phyloP scores from a whole-genome alignment of 2,113 vertebrate genomes.

The Dipodomys merriami region DNA sequence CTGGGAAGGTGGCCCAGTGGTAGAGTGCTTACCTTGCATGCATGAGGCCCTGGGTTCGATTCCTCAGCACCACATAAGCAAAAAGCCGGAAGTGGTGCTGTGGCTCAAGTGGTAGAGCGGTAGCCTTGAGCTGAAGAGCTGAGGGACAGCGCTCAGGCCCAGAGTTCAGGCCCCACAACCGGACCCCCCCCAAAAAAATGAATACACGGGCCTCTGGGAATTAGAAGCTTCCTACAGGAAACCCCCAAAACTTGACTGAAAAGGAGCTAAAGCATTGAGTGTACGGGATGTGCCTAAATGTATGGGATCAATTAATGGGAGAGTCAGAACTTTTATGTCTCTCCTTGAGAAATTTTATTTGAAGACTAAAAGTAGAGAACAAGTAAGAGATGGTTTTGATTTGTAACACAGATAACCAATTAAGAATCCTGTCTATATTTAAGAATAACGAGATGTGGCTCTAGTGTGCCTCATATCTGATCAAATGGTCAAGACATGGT shows the following conservation, averaged over 20 bases:
- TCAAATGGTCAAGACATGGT: background rate
- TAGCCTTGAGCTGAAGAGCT: too few relatives aligned
- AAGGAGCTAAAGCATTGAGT: background rate
- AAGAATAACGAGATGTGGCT: background rate
- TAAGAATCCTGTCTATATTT: conserved; percentile 30
- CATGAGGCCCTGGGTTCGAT: too few relatives aligned
- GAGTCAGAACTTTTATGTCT: conserved; percentile 18
- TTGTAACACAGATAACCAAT: background rate
- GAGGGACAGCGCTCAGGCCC: too few relatives aligned
- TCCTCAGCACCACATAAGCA: too few relatives aligned
- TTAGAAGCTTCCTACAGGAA: background rate
- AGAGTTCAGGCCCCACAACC: too few relatives aligned
- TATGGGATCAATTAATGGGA: background rate
- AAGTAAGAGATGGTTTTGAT: conserved; percentile 16
- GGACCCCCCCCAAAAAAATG: too few relatives aligned
- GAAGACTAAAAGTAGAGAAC: conserved; percentile 7
- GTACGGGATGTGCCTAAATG: conserved; percentile 15
- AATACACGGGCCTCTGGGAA: background rate
- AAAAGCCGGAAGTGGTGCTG: too few relatives aligned
- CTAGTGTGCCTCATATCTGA: background rate
- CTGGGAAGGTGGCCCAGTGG: too few relatives aligned
- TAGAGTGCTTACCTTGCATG: too few relatives aligned
- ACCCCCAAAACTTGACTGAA: background rate
- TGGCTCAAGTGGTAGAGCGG: too few relatives aligned
- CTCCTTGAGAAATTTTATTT: conserved; percentile 15